A percentile compares a stretch with the other conserved stretches of the same genome.
phyloP scores from a whole-genome alignment of 2,113 vertebrate species.

The Heterocephalus glaber region DNA sequence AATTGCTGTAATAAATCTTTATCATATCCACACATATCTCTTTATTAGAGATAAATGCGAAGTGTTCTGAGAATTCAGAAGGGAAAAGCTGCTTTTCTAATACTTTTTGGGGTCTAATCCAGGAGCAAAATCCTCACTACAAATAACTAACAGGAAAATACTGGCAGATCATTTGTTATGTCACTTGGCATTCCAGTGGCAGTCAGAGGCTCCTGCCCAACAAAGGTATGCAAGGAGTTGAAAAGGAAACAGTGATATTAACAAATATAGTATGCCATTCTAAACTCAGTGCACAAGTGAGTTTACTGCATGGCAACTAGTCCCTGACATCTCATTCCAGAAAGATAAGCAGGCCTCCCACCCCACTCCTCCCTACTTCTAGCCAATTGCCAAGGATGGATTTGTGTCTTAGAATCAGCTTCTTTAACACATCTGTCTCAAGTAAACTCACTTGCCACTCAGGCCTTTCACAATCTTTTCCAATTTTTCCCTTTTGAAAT shows the following conservation, averaged over 20 bases:
- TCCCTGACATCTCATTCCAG: background rate
- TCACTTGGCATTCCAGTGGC: background rate
- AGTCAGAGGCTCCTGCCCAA: background rate
- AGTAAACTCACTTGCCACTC: conserved; percentile 43
- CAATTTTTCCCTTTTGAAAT: conserved; percentile 34
- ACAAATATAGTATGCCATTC: conserved; percentile 33
- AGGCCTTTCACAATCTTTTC: conserved; percentile 41
- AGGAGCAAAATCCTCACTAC: conserved; percentile 62
- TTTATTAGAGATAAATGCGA: conserved; percentile 42
- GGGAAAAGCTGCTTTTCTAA: conserved; percentile 53
- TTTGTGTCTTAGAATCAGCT: conserved; percentile 49
- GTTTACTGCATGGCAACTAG: conserved; percentile 28
- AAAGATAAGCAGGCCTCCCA: conserved; percentile 1
- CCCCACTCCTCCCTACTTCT: background rate
- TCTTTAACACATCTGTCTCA: conserved; percentile 53
- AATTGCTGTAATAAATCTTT: background rate
- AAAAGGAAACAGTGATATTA: conserved; percentile 43
- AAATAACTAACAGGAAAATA: conserved; percentile 63
- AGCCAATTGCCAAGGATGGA: conserved; percentile 24
- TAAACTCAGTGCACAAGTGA: conserved; percentile 37
- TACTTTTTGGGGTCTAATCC: conserved; percentile 59
- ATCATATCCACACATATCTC: too few species aligned
- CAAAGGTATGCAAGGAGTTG: conserved; percentile 52
- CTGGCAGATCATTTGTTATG: conserved; percentile 35
- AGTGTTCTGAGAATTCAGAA: conserved; percentile 46